phyloP scores from a whole-genome alignment of 2,888 invertebrate species.

The Euplagia quadripunctaria region DNA sequence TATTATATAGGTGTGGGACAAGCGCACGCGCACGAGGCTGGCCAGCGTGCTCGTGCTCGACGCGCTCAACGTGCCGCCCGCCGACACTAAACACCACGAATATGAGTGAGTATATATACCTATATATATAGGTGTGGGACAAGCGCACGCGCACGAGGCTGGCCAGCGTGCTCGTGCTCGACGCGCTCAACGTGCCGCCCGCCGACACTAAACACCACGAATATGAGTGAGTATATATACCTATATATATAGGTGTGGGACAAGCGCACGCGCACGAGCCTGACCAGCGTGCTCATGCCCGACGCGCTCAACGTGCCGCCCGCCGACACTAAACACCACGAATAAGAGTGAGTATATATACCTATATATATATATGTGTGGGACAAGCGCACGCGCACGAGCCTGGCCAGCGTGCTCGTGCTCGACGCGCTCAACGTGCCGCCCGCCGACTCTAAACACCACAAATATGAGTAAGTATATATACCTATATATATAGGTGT shows the following conservation, averaged over 20 bases:
- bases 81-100: slow-evolving; percentile 80
- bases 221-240: too few relatives aligned
- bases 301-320: slow-evolving; percentile 95
- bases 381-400: slow-evolving; percentile 63
- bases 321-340: slow-evolving; percentile 83
- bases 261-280: slow-evolving; percentile 62
- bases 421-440: slow-evolving; percentile 92
- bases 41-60: slow-evolving; percentile 91
- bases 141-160: slow-evolving; percentile 65
- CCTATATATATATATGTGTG: neutral
- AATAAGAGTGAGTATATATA: slow-evolving; percentile 49
- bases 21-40: slow-evolving; percentile 65
- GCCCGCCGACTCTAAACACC: too few relatives aligned
- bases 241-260: neutral
- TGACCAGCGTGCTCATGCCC: slow-evolving; percentile 89
- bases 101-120: too few relatives aligned
- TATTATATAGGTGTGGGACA: neutral
- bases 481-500: neutral
- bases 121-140: neutral
- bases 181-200: slow-evolving; percentile 94
- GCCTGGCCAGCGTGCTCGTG: too few relatives aligned
- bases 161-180: slow-evolving; percentile 90
- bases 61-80: slow-evolving; percentile 94
- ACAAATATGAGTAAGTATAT: too few relatives aligned
- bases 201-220: slow-evolving; percentile 84